phyloP scores from a whole-genome alignment of 1,140 invertebrate genomes.

The Pissodes strobi region DNA sequence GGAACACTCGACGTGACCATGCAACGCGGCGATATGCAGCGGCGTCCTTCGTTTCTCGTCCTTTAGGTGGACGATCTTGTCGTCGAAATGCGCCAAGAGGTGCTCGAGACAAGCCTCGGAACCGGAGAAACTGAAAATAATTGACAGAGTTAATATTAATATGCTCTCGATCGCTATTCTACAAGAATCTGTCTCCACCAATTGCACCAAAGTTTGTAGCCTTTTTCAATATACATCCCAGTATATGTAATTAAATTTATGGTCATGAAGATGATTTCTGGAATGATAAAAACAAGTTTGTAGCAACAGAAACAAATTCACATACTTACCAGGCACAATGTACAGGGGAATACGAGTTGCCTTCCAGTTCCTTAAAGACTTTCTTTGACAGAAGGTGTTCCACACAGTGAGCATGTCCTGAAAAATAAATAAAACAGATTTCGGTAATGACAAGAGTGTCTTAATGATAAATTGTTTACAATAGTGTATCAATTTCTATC shows the following conservation, averaged over 20 bases:
- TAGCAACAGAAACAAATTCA: too few relatives aligned
- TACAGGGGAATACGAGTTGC: slow-evolving; percentile 63
- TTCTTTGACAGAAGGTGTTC: slow-evolving; percentile 62
- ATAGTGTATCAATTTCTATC: too few relatives aligned
- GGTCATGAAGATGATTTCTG: too few relatives aligned
- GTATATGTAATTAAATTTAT: too few relatives aligned
- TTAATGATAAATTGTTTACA: too few relatives aligned
- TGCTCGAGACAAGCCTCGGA: slow-evolving; percentile 63
- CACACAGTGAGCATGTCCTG: slow-evolving; percentile 64
- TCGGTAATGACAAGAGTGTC: too few relatives aligned
- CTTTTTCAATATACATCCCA: too few relatives aligned
- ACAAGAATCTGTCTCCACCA: too few relatives aligned
- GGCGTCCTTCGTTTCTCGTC: slow-evolving; percentile 63
- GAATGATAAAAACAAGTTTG: too few relatives aligned
- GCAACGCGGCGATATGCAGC: slow-evolving; percentile 64
- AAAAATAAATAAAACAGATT: slow-evolving; percentile 40
- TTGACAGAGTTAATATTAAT: too few relatives aligned
- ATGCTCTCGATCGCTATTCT: too few relatives aligned
- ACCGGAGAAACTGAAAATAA: slow-evolving; percentile 59
- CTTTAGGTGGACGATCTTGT: slow-evolving; percentile 57
- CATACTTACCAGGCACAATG: slow-evolving; percentile 65
- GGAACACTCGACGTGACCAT: slow-evolving; percentile 63
- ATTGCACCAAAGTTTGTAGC: too few relatives aligned
- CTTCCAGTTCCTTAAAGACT: slow-evolving; percentile 54
- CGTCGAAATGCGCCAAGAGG: slow-evolving; percentile 62